Evolutionary conservation across 1,140 invertebrate species (phyloP).

Genomic region (Mamestra configurata): DNA sequence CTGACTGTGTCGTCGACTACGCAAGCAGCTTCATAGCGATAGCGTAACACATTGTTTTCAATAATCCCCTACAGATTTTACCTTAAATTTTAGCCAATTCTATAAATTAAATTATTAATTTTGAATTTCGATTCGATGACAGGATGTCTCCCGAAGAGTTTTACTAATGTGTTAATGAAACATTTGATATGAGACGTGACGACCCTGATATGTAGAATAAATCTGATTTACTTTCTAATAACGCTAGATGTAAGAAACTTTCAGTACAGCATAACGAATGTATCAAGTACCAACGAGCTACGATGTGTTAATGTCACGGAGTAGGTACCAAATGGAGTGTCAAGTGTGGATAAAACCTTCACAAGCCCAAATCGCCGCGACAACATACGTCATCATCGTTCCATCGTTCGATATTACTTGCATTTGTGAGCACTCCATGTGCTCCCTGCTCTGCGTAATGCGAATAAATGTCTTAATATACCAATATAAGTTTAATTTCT

Average conservation of each 20-base stretch:
- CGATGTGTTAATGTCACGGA: constrained; percentile 30
- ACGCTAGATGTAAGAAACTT: constrained; percentile 30
- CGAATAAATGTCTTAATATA: neutral
- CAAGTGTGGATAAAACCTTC: neutral
- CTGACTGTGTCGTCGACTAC: constrained; percentile 50
- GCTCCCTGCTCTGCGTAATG: neutral
- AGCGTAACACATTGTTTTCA: constrained; percentile 63
- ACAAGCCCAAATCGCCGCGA: neutral
- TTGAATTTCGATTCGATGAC: constrained; percentile 67
- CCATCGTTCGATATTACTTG: neutral
- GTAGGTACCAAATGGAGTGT: constrained; percentile 11
- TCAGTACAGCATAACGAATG: constrained; percentile 25
- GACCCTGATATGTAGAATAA: constrained; percentile 42
- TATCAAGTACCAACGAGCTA: constrained; percentile 29
- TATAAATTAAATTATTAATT: constrained; percentile 74
- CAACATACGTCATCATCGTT: neutral
- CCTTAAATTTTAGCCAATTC: constrained; percentile 79
- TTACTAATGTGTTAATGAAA: constrained; percentile 57
- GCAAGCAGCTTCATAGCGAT: constrained; percentile 60
- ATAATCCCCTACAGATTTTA: constrained; percentile 69
- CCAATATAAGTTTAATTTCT: neutral
- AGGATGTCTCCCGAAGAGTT: constrained; percentile 61
- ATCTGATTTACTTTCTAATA: constrained; percentile 35
- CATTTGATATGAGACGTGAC: constrained; percentile 58
- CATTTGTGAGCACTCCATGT: neutral